Percentiles rank a stretch among this genome's conserved stretches.
Evolutionary conservation across 2,797 vertebrate genomes (phyloP).

Genomic region (Ctenopoma multispine): DNA sequence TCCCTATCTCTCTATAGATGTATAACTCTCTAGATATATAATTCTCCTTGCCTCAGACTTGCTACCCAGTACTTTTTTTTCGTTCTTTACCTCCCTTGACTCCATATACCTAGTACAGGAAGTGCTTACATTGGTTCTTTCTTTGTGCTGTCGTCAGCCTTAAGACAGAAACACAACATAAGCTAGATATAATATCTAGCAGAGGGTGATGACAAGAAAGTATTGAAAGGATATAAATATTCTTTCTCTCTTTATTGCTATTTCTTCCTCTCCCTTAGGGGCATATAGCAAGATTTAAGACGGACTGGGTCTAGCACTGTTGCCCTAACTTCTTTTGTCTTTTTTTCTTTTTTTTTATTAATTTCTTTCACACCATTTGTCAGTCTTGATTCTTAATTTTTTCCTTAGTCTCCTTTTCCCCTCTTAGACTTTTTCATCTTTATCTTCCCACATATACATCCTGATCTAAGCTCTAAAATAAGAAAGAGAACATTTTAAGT

Average conservation of each 20-base stretch:
- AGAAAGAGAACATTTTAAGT: neutral
- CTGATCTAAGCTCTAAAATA: conserved; percentile 10
- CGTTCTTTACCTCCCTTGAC: conserved; percentile 62
- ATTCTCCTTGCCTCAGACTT: conserved; percentile 61
- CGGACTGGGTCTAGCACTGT: conserved; percentile 17
- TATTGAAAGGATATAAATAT: conserved; percentile 73
- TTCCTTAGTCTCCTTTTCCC: neutral
- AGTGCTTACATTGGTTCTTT: conserved; percentile 80
- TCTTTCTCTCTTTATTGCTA: conserved; percentile 53
- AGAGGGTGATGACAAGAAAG: conserved; percentile 71
- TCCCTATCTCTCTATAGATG: conserved; percentile 64
- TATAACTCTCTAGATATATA: conserved; percentile 69
- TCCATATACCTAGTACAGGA: conserved; percentile 65
- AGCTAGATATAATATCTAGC: conserved; percentile 75
- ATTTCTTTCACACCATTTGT: conserved; percentile 19
- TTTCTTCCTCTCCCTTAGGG: conserved; percentile 59
- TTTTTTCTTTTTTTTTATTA: conserved; percentile 18
- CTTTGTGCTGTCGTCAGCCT: conserved; percentile 80
- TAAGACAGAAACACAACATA: conserved; percentile 76
- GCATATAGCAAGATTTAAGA: conserved; percentile 45
- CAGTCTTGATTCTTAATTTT: conserved; percentile 17
- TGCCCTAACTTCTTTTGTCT: conserved; percentile 11
- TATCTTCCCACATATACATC: conserved; percentile 5
- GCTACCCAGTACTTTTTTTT: conserved; percentile 54
- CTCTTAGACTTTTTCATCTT: neutral